Percentiles rank a stretch among this genome's conserved stretches.
These are phyloP conservation scores for Mastomys coucha DNA, from an alignment of 2,113 vertebrate genomes.

Conservation along the genomic window DNA sequence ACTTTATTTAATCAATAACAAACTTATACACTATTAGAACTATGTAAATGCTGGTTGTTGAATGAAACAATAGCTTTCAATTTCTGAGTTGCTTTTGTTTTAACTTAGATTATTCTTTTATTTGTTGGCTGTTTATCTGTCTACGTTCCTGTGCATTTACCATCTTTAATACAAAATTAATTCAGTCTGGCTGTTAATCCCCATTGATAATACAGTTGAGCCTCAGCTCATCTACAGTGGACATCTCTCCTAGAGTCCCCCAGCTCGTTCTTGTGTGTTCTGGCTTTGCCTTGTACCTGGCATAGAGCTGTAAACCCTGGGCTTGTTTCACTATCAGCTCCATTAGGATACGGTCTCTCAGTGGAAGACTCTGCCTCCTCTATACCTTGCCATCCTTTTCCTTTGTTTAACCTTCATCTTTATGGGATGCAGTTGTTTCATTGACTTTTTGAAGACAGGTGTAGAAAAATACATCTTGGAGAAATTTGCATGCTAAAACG, in stretches of 20 bases:
- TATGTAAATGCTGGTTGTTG: not conserved
- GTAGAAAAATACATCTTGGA: not conserved
- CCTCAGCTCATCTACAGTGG: not conserved
- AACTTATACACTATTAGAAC: not conserved
- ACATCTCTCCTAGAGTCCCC: not conserved
- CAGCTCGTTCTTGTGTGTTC: not conserved
- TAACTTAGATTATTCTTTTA: not conserved
- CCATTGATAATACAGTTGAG: not conserved
- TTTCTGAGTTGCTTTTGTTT: not conserved
- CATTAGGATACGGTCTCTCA: not conserved
- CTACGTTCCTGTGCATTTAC: not conserved
- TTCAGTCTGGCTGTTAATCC: not conserved
- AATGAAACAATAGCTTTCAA: not conserved
- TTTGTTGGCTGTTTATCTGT: not conserved
- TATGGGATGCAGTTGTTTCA: not conserved
- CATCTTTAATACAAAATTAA: not conserved
- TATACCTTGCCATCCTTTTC: not conserved
- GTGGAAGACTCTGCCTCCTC: not conserved
- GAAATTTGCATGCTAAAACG: not conserved
- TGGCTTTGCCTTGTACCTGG: not conserved
- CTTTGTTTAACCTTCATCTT: conserved; percentile 4
- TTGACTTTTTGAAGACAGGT: not conserved
- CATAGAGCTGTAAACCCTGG: not conserved
- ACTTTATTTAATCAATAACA: conserved; percentile 29
- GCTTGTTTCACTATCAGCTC: not conserved